Base-by-base conservation (phyloP, 2,888 invertebrate genomes). In the Orthosia incerta region DNA sequence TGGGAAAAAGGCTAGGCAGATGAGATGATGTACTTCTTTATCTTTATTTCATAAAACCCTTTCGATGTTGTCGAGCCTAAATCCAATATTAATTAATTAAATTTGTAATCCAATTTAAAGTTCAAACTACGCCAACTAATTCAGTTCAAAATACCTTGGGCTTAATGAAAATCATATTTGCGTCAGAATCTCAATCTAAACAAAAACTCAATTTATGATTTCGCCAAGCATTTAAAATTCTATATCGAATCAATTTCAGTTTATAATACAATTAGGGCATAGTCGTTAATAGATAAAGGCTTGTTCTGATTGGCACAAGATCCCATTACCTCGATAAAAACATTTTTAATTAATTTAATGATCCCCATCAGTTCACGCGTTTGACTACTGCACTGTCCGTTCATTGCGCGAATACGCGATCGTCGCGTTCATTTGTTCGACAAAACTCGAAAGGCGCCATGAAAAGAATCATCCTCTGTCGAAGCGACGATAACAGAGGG, bases 211-310 rank as follows among this genome's bases (percentile, higher is more conserved):
- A 73, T 62, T 73, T 48, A 72, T 55, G 62, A 68, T 79, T 59
- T 69, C 55, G 62, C 26, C 23, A 55, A 68, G 53, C 64, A 4
- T 46, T 74, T 60, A 57, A 74, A 83, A 20, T 68, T 74, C n/a
- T 67, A 18, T 46, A 83, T 55, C 53, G 26, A 79, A 69, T 83
- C 55, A 72, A 79, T 71, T 83, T 73, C 39, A 79, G 73, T 70
- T 46, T 73, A 48, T 26, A 64, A 71, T 70, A 57, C 13, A 53
- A 79, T 70, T 64, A 46, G 13, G 4, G 5, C 53, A 23, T 48
- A 59, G 26, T 48, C 23, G 9, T 57, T 50, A 7, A 69, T 46
- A 31, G 0, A 45, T 65, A 65, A 65, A 39, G 64, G 20, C 46
- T 39, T n/a, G 48, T 53, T 15, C 31, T 76, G 11, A 57, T 26